A percentile compares a stretch with the other conserved stretches of the same genome.
phyloP scores from a whole-genome alignment of 2,797 vertebrate species.

The Brachyrhaphis roseni region DNA sequence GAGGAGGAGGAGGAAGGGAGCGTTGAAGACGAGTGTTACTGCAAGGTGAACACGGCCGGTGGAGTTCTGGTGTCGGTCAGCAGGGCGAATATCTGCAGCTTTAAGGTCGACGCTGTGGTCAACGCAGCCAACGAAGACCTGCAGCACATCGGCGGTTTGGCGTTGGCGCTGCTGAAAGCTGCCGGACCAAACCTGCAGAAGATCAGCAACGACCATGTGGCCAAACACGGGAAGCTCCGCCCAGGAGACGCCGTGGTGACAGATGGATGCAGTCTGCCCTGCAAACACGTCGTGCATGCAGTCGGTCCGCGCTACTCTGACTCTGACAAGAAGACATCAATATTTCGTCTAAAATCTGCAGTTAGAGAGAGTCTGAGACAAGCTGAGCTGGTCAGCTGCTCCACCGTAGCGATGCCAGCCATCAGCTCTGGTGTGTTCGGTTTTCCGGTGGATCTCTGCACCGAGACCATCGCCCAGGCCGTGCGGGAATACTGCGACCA shows the following conservation, averaged over 20 bases:
- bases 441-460: constrained; percentile 83
- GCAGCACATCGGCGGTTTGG: constrained; percentile 80
- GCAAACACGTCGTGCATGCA: constrained; percentile 84
- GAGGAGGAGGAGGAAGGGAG: constrained; percentile 16
- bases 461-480: constrained; percentile 75
- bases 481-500: constrained; percentile 76
- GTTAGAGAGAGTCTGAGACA: constrained; percentile 77
- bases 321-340: not conserved
- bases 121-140: constrained; percentile 87
- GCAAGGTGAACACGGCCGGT: constrained; percentile 53
- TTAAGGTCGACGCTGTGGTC: constrained; percentile 82
- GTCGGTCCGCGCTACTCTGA: constrained; percentile 83
- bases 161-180: constrained; percentile 71
- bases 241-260: constrained; percentile 74
- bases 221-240: constrained; percentile 38
- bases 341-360: constrained; percentile 51
- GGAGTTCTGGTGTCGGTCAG: constrained; percentile 78
- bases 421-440: constrained; percentile 86
- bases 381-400: constrained; percentile 61
- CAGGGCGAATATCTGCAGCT: constrained; percentile 78
- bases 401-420: constrained; percentile 85
- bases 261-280: constrained; percentile 77
- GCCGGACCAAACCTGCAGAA: constrained; percentile 84
- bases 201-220: constrained; percentile 69
- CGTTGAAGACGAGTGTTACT: constrained; percentile 8